Base-by-base conservation (phyloP, 1,140 invertebrate species). In the Drosophila malerkotliana region DNA sequence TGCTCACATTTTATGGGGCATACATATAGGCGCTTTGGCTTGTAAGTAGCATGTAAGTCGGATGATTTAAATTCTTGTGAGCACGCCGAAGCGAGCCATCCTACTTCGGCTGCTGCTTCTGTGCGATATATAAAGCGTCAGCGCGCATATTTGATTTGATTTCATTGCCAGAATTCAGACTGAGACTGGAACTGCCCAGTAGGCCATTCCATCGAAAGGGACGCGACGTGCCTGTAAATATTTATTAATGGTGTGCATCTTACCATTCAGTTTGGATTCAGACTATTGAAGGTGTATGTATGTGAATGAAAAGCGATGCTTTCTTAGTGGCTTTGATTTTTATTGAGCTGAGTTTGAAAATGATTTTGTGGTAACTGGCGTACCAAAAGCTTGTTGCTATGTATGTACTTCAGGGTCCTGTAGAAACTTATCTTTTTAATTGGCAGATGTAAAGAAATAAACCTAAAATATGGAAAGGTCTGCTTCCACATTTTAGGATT, bases 161-260 rank as follows among this genome's bases (percentile, higher is more conserved):
- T 87, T 87, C 79, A 88, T 88, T 82, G 83, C 75, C 72, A 61
- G 51, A 59, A 75, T 41, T 58, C 61, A 75, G 63, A 58, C 61
- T 24, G 44, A 32, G 34, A 48, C 6, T 62, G 18, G 30, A 47
- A 68, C 64, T 68, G 64, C 39, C 49, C 66, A 67, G 64, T 69
- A 68, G 66, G 63, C 62, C 62, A 69, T 69, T 69, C n/a, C 51
- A 56, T 64, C 34, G 63, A 55, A 54, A 44, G 58, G 48, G 62
- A 85, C 82, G 83, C 83, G 83, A 87, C 84, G 79, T 88, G 83
- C 79, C 72, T 87, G 83, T 88, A 87, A 87, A 87, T 87, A 87
- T 87, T 87, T 88, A 87, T 87, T 88, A 88, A 88, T 88, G 74
- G 60, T 63, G 71, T 64, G 71, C 44, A 87, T 76, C 58, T 82